Conservation (phyloP, 1,140 invertebrate genomes). For the Tetragnatha versicolor region DNA sequence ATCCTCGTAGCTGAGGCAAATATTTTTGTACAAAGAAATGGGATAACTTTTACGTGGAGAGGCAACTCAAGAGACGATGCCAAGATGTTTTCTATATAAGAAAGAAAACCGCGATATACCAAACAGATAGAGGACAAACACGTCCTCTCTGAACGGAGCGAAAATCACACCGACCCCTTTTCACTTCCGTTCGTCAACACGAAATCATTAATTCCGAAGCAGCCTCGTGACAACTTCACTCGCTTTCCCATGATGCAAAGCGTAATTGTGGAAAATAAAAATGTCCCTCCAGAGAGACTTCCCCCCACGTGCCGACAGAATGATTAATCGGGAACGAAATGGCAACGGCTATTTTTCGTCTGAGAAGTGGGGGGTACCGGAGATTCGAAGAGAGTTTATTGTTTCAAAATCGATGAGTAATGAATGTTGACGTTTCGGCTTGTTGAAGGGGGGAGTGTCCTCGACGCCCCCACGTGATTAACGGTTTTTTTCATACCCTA, state of each 20-base stretch:
- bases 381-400: slow-evolving; percentile 5
- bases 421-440: not conserved
- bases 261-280: slow-evolving; percentile 13
- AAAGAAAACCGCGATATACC: too few species aligned
- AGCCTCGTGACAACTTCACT: slow-evolving; percentile 25
- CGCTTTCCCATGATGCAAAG: not conserved
- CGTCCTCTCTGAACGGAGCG: too few species aligned
- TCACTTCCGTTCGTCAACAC: slow-evolving; percentile 28
- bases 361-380: not conserved
- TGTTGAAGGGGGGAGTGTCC: too few species aligned
- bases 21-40: too few species aligned
- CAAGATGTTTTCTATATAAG: too few species aligned
- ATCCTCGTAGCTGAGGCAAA: too few species aligned
- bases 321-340: slow-evolving; percentile 13
- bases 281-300: not conserved
- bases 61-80: too few species aligned
- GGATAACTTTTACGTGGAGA: too few species aligned
- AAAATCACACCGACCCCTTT: not conserved
- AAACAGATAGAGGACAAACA: too few species aligned
- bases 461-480: too few species aligned
- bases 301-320: not conserved
- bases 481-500: too few species aligned
- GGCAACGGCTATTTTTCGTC: not conserved
- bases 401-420: slow-evolving; percentile 6
- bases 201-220: slow-evolving; percentile 16